Base-by-base conservation (phyloP, 1,140 invertebrate species). In the Elysia chlorotica region DNA sequence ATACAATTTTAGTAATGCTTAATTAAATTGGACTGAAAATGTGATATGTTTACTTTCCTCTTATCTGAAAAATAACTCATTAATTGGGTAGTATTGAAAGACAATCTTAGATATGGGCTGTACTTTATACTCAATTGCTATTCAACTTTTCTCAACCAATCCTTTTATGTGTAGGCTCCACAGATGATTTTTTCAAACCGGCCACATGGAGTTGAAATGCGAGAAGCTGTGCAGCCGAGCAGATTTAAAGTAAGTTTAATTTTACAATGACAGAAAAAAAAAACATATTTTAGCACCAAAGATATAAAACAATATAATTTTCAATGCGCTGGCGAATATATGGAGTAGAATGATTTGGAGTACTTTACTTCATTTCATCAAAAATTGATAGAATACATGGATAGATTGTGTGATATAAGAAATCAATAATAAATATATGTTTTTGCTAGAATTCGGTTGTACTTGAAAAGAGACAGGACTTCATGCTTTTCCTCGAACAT, bases 141-240 rank as follows among this genome's bases (percentile, higher is more conserved):
- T 5, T 65, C 35, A 30, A 14, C 3, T 67, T 53, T 1, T 30
- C 21, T 68, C 56, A 38, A 17, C 10, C 38, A n/a, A 31, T 5
- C n/a, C n/a, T 37, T 35, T 48, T 35, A 14, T 31, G 21, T 17
- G 23, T 59, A 71, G 69, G 69, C 69, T 33, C 56, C 69, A 25
- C 69, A 71, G 28, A 63, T 33, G 23, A 25, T 30, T n/a, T 71
- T 31, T 33, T 28, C 57, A 2, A 48, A 62, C 17, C 25, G 69
- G 35, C 57, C 56, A 17, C 36, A 71, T 48, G 69, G 69, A 33
- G 23, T 71, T n/a, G 21, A 61, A 21, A 61, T 71, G 69, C 25
- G 48, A 25, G 28, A 62, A 23, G 36, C 69, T 0, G 21, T 71
- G 2, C 57, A 63, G 59, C 69, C 69, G 0, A 62, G 63, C 48